phyloP scores from a whole-genome alignment of 2,113 vertebrate genomes.

The Osmerus eperlanus region DNA sequence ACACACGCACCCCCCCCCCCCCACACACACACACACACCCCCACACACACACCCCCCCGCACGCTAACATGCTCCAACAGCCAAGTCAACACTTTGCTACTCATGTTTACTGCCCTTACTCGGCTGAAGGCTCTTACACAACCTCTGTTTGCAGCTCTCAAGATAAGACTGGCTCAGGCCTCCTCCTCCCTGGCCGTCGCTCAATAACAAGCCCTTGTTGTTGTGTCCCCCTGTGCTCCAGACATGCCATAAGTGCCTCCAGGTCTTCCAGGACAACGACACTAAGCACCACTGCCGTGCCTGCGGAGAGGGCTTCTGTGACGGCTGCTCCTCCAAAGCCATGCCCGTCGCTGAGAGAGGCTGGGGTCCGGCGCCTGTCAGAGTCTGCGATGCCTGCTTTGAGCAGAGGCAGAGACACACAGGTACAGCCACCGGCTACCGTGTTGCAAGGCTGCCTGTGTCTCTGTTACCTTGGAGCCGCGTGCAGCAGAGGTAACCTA shows the following conservation, averaged over 20 bases:
- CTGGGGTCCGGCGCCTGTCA: constrained; percentile 91
- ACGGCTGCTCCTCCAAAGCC: constrained; percentile 89
- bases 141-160: constrained; percentile 38
- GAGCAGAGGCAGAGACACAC: constrained; percentile 68
- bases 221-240: constrained; percentile 46
- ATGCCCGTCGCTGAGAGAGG: constrained; percentile 92
- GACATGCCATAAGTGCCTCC: constrained; percentile 90
- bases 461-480: not conserved
- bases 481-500: not conserved
- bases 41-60: constrained; percentile 80
- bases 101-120: constrained; percentile 54
- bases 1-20: constrained; percentile 73
- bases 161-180: constrained; percentile 24
- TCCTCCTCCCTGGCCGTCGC: not conserved
- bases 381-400: constrained; percentile 93
- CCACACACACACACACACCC: constrained; percentile 80
- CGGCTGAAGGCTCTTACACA: constrained; percentile 41
- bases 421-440: constrained; percentile 41
- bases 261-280: constrained; percentile 90
- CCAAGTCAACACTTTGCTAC: constrained; percentile 57
- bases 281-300: constrained; percentile 98
- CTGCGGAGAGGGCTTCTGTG: constrained; percentile 97
- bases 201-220: constrained; percentile 41
- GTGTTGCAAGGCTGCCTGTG: not conserved
- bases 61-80: constrained; percentile 65